A percentile compares a stretch with the other conserved stretches of the same genome.
Conservation (phyloP, 1,140 invertebrate species). For the Acyrthosiphon pisum region DNA sequence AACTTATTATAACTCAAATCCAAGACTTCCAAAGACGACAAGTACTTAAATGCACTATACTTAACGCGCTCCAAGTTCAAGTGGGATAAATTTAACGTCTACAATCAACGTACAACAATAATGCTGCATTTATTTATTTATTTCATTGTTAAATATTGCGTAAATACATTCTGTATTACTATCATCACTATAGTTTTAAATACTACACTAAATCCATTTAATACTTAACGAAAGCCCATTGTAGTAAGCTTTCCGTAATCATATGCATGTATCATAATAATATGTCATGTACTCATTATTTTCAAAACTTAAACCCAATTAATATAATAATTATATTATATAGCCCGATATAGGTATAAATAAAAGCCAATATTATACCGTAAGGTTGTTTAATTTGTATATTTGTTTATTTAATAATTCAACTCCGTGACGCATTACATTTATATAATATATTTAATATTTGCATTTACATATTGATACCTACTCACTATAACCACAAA, state of each 20-base stretch:
- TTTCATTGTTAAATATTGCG: neutral
- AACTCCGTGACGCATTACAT: neutral
- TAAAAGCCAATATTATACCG: neutral
- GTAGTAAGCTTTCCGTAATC: neutral
- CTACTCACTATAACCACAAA: neutral
- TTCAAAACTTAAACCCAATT: neutral
- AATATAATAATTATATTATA: neutral
- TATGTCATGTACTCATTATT: neutral
- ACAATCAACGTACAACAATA: neutral
- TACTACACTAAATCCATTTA: neutral
- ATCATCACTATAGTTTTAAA: neutral
- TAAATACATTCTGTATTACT: neutral
- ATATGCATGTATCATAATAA: neutral
- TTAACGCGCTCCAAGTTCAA: constrained; percentile 53
- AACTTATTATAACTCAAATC: constrained; percentile 59
- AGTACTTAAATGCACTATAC: constrained; percentile 33
- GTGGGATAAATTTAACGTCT: constrained; percentile 58
- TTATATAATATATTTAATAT: too few relatives aligned
- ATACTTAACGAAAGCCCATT: neutral
- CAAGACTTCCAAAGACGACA: constrained; percentile 51
- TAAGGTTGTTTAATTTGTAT: neutral
- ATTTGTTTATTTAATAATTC: neutral
- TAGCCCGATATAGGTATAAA: neutral
- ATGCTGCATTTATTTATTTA: neutral
- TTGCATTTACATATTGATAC: neutral